Percentiles rank a stretch among this genome's conserved stretches.
phyloP scores from a whole-genome alignment of 2,113 vertebrate genomes.

The Tonatia bakeri region DNA sequence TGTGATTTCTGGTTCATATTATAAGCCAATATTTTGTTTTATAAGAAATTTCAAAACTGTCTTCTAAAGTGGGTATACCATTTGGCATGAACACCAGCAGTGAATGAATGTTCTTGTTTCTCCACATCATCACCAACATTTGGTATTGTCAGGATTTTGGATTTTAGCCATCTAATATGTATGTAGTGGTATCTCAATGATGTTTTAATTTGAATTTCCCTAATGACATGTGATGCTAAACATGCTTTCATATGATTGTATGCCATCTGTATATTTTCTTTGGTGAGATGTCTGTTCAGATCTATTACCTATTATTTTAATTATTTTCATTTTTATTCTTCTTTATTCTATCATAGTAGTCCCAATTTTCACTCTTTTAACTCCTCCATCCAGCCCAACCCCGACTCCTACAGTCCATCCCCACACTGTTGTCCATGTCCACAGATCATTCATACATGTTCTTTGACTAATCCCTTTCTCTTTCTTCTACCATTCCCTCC shows the following conservation, averaged over 20 bases:
- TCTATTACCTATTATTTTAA: not conserved
- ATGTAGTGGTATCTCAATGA: not conserved
- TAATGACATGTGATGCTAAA: no score
- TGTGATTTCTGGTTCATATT: not conserved
- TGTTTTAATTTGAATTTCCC: not conserved
- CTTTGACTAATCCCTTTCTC: no score
- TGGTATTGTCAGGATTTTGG: not conserved
- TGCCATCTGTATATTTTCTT: no score
- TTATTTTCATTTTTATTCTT: not conserved
- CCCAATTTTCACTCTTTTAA: no score
- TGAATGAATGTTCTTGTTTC: not conserved
- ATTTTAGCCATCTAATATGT: not conserved
- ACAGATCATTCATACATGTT: no score
- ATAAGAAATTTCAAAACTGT: not conserved
- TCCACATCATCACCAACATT: not conserved
- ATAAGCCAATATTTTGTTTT: not conserved
- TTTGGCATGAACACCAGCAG: not conserved
- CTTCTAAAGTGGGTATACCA: not conserved
- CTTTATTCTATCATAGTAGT: no score
- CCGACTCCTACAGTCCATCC: no score
- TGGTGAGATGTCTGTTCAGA: not conserved
- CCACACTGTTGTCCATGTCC: no score
- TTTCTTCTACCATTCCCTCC: no score
- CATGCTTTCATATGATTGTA: no score
- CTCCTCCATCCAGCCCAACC: no score